A percentile compares a stretch with the other conserved stretches of the same genome.
phyloP scores from a whole-genome alignment of 2,888 invertebrate species.

The Acanthococcus lagerstroemiae region DNA sequence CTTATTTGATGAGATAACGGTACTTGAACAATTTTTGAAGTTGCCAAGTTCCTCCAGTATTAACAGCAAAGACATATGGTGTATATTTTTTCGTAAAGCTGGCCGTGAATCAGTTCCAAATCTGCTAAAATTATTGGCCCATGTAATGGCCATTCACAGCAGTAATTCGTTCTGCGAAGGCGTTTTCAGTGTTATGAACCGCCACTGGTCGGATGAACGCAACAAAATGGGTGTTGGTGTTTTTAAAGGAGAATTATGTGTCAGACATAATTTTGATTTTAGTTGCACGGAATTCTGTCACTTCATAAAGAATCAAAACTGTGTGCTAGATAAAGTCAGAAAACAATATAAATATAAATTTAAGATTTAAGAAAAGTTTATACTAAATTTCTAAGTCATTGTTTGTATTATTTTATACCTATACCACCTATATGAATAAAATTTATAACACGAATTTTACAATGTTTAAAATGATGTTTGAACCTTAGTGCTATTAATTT shows the following conservation, averaged over 20 bases:
- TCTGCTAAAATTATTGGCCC: neutral
- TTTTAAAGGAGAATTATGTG: neutral
- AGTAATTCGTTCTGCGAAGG: neutral
- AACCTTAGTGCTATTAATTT: no score
- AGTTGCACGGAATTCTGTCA: neutral
- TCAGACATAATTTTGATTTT: neutral
- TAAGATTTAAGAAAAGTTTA: neutral
- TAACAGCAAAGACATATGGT: neutral
- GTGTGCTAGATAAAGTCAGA: neutral
- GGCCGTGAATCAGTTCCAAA: neutral
- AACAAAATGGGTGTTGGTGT: neutral
- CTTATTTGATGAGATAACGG: neutral
- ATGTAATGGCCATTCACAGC: neutral
- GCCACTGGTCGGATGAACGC: neutral
- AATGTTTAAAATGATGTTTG: neutral
- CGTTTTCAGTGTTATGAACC: constrained; percentile 1
- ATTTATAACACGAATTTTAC: neutral
- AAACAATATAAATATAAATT: neutral
- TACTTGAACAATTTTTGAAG: neutral
- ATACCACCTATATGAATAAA: neutral
- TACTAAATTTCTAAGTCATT: neutral
- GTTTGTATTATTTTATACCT: neutral
- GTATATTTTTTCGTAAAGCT: neutral
- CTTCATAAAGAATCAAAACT: neutral
- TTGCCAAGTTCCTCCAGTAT: neutral